Evolutionary conservation across 2,113 vertebrate species (phyloP).

Genomic region (Pelodiscus sinensis): DNA sequence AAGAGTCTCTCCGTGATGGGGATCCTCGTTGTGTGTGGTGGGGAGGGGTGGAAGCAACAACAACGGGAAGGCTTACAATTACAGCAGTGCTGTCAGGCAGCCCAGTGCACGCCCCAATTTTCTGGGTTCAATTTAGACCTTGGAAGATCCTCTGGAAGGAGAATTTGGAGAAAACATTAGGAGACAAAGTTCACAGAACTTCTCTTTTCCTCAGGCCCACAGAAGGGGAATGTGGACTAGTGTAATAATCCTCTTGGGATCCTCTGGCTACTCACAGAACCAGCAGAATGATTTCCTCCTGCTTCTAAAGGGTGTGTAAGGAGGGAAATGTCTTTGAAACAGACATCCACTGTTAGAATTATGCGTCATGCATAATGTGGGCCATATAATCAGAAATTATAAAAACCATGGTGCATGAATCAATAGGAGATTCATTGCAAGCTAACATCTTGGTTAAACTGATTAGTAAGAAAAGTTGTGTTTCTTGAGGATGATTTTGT

Average conservation of each 20-base stretch:
- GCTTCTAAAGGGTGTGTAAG: not conserved
- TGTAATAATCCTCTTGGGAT: not conserved
- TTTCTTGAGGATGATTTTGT: conserved; percentile 35
- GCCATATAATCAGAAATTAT: conserved; percentile 59
- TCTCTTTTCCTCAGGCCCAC: not conserved
- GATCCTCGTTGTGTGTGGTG: not conserved
- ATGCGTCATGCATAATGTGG: conserved; percentile 53
- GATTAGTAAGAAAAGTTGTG: conserved; percentile 15
- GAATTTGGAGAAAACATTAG: no score
- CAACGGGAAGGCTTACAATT: not conserved
- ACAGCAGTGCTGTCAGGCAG: not conserved
- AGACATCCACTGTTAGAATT: conserved; percentile 50
- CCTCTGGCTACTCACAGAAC: not conserved
- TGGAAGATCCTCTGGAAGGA: not conserved
- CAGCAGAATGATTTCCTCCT: not conserved
- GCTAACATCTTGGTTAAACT: conserved; percentile 51
- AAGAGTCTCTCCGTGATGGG: not conserved
- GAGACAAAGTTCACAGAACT: not conserved
- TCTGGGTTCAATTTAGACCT: not conserved
- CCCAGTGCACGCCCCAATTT: not conserved
- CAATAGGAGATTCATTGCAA: conserved; percentile 32
- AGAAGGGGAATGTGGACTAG: not conserved
- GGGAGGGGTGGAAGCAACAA: not conserved
- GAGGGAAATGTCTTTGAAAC: not conserved
- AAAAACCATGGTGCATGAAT: conserved; percentile 32